A percentile compares a stretch with the other conserved stretches of the same genome.
These are phyloP conservation scores for Typhlichthys subterraneus DNA, from an alignment of 2,797 vertebrate species.

Conservation along the genomic window DNA sequence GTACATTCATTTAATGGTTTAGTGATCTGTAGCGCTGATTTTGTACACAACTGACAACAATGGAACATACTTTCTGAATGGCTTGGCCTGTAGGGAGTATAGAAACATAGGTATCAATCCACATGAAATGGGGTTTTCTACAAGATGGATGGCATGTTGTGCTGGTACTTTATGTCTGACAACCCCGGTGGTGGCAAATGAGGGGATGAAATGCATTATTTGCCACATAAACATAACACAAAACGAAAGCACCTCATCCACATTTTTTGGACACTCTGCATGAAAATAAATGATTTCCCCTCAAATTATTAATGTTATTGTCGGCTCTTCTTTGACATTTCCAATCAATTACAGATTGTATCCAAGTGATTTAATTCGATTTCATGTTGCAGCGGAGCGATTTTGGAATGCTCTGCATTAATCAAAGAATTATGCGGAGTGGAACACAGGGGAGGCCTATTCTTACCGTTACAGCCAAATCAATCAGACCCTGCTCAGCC, in stretches of 20 bases:
- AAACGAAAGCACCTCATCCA: slow-evolving; percentile 57
- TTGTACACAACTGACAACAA: slow-evolving; percentile 49
- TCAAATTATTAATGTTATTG: slow-evolving; percentile 67
- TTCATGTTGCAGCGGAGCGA: slow-evolving; percentile 67
- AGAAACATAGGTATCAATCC: slow-evolving; percentile 50
- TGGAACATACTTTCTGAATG: slow-evolving; percentile 40
- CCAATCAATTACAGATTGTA: slow-evolving; percentile 78
- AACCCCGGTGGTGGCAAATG: slow-evolving; percentile 30
- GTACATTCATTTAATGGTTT: slow-evolving; percentile 72
- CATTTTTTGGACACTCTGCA: slow-evolving; percentile 34
- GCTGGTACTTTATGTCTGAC: slow-evolving; percentile 42
- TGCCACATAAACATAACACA: slow-evolving; percentile 56
- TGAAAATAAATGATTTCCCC: slow-evolving; percentile 23
- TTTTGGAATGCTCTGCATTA: slow-evolving; percentile 71
- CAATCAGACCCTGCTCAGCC: slow-evolving; percentile 65
- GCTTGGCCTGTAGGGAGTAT: slow-evolving; percentile 40
- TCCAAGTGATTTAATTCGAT: slow-evolving; percentile 80
- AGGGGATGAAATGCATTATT: slow-evolving; percentile 45
- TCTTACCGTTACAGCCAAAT: slow-evolving; percentile 72
- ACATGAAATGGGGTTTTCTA: slow-evolving; percentile 48
- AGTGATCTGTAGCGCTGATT: slow-evolving; percentile 57
- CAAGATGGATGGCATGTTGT: slow-evolving; percentile 41
- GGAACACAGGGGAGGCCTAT: slow-evolving; percentile 65
- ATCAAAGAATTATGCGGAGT: slow-evolving; percentile 76
- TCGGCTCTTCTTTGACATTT: slow-evolving; percentile 58